phyloP scores from a whole-genome alignment of 2,888 invertebrate genomes.

The Crematogaster levior region DNA sequence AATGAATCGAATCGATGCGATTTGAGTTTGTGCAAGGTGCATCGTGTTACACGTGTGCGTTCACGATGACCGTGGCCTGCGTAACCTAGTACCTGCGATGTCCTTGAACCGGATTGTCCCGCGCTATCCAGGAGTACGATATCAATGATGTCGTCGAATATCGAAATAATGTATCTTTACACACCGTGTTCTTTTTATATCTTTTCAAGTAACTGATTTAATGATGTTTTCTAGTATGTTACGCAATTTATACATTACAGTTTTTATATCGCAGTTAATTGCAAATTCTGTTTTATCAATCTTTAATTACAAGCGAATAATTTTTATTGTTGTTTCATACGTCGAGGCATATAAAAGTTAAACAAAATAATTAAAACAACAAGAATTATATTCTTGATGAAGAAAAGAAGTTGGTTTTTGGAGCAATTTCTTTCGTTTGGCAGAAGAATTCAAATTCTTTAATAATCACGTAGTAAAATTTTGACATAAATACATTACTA shows the following conservation, averaged over 20 bases:
- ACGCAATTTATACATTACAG: no score
- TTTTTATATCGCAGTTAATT: not conserved
- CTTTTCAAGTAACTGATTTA: not conserved
- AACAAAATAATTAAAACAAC: not conserved
- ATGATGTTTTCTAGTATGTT: not conserved
- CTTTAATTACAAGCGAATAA: not conserved
- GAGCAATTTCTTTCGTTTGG: not conserved
- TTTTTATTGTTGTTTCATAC: not conserved
- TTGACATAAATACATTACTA: not conserved
- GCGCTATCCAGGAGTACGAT: not conserved
- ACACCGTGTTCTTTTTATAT: not conserved
- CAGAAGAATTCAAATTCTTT: not conserved
- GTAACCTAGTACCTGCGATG: conserved; percentile 63
- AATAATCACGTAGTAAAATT: not conserved
- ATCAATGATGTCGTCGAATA: not conserved
- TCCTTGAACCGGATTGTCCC: conserved; percentile 60
- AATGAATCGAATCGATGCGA: conserved; percentile 41
- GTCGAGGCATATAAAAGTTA: not conserved
- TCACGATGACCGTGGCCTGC: conserved; percentile 71
- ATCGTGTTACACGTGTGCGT: conserved; percentile 61
- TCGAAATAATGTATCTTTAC: conserved; percentile 20
- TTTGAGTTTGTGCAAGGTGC: conserved; percentile 35
- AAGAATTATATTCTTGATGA: not conserved
- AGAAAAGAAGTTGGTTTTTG: not conserved
- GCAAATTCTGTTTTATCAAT: not conserved